A percentile compares a stretch with the other conserved stretches of the same genome.
These are phyloP conservation scores for Parus major DNA, from an alignment of 2,113 vertebrate species.

Conservation along the genomic window DNA sequence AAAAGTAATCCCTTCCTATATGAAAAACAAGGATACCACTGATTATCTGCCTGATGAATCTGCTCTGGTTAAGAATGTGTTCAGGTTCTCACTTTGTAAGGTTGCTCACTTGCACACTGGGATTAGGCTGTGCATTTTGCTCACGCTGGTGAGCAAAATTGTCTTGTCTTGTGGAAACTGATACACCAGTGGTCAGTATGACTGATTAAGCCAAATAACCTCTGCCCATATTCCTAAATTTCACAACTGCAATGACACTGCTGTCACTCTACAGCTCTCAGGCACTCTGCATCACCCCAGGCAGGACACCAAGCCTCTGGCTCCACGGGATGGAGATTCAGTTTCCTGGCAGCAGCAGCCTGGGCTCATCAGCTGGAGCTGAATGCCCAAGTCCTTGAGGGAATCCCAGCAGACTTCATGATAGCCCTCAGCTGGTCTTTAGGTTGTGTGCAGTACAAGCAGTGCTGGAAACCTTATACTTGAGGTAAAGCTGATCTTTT, in stretches of 20 bases:
- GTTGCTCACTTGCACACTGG: neutral
- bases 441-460: neutral
- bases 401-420: neutral
- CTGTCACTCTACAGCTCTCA: neutral
- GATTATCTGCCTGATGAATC: neutral
- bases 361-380: neutral
- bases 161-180: neutral
- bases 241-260: neutral
- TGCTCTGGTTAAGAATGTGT: neutral
- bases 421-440: neutral
- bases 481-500: neutral
- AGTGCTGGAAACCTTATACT: neutral
- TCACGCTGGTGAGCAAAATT: neutral
- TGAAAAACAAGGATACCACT: neutral
- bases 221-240: neutral
- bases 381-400: neutral
- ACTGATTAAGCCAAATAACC: neutral
- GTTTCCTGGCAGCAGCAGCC: neutral
- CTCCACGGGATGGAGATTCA: neutral
- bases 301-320: neutral
- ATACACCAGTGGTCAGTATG: neutral
- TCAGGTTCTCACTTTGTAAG: neutral
- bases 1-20: neutral
- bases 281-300: neutral
- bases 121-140: neutral